Percentiles rank a stretch among this genome's conserved stretches.
phyloP scores from a whole-genome alignment of 2,888 invertebrate genomes.

The Sthenelais limicola region DNA sequence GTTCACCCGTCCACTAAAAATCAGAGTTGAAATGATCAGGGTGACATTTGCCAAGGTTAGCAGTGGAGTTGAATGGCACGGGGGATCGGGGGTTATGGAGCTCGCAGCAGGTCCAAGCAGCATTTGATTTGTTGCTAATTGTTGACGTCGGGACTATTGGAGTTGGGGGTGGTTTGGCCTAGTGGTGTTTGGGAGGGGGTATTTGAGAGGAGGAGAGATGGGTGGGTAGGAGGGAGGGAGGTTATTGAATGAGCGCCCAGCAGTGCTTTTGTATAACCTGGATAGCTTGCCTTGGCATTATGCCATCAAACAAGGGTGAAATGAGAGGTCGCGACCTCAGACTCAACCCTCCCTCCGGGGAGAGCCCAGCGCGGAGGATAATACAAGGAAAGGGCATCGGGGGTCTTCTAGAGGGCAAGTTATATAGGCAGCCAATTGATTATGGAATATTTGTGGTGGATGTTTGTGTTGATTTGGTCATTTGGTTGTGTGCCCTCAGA shows the following conservation, averaged over 20 bases:
- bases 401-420: slow-evolving; percentile 14
- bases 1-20: too few relatives aligned
- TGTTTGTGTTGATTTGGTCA: not conserved
- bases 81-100: too few relatives aligned
- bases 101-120: too few relatives aligned
- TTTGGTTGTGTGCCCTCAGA: too few relatives aligned
- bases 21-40: too few relatives aligned
- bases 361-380: slow-evolving; percentile 9
- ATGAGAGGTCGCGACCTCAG: slow-evolving; percentile 13
- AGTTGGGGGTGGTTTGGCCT: too few relatives aligned
- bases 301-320: not conserved
- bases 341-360: slow-evolving; percentile 4
- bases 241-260: not conserved
- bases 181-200: too few relatives aligned
- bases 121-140: too few relatives aligned
- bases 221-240: not conserved
- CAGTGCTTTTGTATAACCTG: not conserved
- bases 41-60: too few relatives aligned
- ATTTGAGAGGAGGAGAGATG: not conserved
- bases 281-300: not conserved
- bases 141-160: too few relatives aligned
- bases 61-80: too few relatives aligned
- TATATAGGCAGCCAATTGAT: slow-evolving; percentile 17
- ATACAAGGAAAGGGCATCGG: slow-evolving; percentile 19
- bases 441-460: slow-evolving; percentile 23